Evolutionary conservation across 2,888 invertebrate species (phyloP), one percentile per base, ranked within the genome.

Genomic region (Caenorhabditis imperialis): DNA sequence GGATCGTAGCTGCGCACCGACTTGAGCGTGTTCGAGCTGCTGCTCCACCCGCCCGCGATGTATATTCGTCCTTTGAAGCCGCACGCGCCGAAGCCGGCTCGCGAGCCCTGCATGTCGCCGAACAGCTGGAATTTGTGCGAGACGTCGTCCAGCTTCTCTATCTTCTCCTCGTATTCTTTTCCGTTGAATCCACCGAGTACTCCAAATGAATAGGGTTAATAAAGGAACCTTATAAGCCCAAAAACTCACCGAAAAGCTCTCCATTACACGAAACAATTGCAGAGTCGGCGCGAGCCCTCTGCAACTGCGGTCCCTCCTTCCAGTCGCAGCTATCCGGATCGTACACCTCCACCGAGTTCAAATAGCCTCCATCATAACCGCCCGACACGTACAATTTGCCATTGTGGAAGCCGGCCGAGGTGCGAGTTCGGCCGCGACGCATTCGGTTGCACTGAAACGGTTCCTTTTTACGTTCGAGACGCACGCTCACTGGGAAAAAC

Each of bases 21-120:
- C 38, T 37, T 50, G 8, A 75, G 40, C 0, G 75, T 75, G 27
- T 75, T 75, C 27, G 51, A 61, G 27, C 71, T 65, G 40, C 51
- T 71, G 51, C 71, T 71, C 75, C 75, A 75, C 61, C 75, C 75
- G 8, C 75, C 75, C 14, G 75, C 70, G 8, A 75, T 30, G 50
- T 71, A 75, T 22, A 75, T 75, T 27, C 71, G 12, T 33, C 61
- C 65, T 25, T 55, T 54, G 55, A 55, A 71, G 3, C 51, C 65
- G 23, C 71, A 71, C 3, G 67, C 58, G 10, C 63, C 75, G 18
- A 75, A 75, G 37, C 75, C 75, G 3, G 75, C 75, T 2, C 70
- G 55, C 45, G 61, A 55, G 42, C 71, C 75, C 10, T 63, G 23
- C 75, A 75, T 75, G 8, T 75, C 65, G 16, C 61, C 75, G 33